Evolutionary conservation across 2,888 invertebrate genomes (phyloP).

Genomic region (Drosophila paranaensis): DNA sequence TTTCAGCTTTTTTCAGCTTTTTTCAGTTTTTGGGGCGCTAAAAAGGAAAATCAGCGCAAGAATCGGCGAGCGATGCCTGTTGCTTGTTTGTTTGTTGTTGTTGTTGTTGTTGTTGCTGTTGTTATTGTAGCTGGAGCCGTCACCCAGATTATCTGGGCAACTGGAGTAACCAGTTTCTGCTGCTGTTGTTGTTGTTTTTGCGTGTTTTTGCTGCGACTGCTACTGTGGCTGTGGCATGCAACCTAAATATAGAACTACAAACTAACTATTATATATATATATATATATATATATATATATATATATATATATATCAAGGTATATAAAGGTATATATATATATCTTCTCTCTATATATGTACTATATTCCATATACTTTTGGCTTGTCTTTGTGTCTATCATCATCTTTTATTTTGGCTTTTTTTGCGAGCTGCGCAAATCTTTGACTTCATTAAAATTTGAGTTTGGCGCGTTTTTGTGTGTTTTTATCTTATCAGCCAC

Average conservation of each 20-base stretch:
- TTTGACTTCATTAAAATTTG: slow-evolving; percentile 28
- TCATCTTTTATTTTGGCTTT: background rate
- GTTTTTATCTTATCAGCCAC: slow-evolving; percentile 59
- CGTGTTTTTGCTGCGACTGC: slow-evolving; percentile 20
- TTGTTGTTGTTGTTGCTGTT: slow-evolving; percentile 38
- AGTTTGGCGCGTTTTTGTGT: slow-evolving; percentile 44
- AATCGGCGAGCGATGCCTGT: slow-evolving; percentile 50
- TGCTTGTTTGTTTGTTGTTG: slow-evolving; percentile 23
- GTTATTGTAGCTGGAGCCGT: slow-evolving; percentile 67
- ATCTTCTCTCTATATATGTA: background rate
- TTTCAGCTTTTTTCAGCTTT: background rate
- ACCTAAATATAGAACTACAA: slow-evolving; percentile 82
- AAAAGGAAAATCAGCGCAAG: slow-evolving; percentile 74
- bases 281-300: slow-evolving; percentile 2
- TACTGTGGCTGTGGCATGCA: slow-evolving; percentile 58
- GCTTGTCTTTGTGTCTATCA: background rate
- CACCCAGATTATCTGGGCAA: slow-evolving; percentile 84
- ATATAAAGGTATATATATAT: background rate
- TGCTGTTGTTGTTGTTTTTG: slow-evolving; percentile 54
- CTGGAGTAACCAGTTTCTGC: slow-evolving; percentile 83
- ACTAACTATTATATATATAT: slow-evolving; percentile 27
- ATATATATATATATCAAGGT: slow-evolving; percentile 6
- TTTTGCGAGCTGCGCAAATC: slow-evolving; percentile 9
- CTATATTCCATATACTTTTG: background rate
- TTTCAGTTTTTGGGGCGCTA: slow-evolving; percentile 57